Percentiles rank a stretch among this genome's conserved stretches.
Conservation (phyloP, 2,888 invertebrate species). For the Drosophila meridionalis region DNA sequence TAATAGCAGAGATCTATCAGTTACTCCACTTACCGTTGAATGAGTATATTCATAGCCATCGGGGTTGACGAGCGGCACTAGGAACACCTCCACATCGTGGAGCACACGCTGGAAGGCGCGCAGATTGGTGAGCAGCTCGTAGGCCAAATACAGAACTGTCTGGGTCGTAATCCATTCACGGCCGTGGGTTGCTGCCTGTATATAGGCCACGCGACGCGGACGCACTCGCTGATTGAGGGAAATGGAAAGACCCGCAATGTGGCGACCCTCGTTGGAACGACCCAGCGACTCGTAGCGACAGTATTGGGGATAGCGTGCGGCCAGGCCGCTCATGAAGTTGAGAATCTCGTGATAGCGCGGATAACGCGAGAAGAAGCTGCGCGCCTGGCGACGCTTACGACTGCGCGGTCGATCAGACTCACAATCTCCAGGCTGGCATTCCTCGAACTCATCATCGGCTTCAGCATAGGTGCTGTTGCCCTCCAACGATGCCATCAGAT, state of each 20-base stretch:
- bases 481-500: conserved; percentile 71
- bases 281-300: conserved; percentile 83
- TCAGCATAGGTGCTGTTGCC: conserved; percentile 57
- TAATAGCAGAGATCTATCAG: not conserved
- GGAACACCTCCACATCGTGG: conserved; percentile 80
- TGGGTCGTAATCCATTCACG: conserved; percentile 91
- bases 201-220: conserved; percentile 82
- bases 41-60: conserved; percentile 85
- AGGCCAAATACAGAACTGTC: conserved; percentile 88
- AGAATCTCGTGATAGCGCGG: conserved; percentile 83
- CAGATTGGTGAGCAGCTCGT: conserved; percentile 87
- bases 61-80: conserved; percentile 84
- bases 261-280: conserved; percentile 82
- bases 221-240: conserved; percentile 76
- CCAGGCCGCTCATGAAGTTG: conserved; percentile 81
- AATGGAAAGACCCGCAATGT: conserved; percentile 81
- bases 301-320: conserved; percentile 80
- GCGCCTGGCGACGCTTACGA: conserved; percentile 81
- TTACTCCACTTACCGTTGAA: conserved; percentile 68
- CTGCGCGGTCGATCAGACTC: conserved; percentile 69
- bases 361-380: conserved; percentile 83
- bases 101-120: conserved; percentile 80
- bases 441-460: conserved; percentile 35
- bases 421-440: conserved; percentile 68
- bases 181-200: conserved; percentile 83